Base-by-base conservation (phyloP, 2,797 vertebrate genomes). In the Esox masquinongy region DNA sequence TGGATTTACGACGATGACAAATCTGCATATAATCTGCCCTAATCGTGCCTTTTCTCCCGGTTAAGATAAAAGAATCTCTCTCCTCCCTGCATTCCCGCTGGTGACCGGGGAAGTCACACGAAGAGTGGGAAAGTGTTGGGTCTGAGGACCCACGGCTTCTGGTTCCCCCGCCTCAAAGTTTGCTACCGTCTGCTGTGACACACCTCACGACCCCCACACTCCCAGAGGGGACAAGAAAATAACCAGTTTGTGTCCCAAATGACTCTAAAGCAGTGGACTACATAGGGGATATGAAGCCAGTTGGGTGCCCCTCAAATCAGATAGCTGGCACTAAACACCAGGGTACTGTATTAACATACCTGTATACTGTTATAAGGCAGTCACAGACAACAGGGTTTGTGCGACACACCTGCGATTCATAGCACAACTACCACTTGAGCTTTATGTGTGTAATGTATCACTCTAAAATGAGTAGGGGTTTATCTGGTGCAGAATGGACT, bases 1-100 rank as follows among this genome's bases (percentile, higher is more conserved):
- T 87, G 90, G 91, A 94, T 93, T 94, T 93, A 95, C 79, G 88
- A 94, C 91, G 83, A 92, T 91, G 91, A 91, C 91, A 92, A 95
- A 95, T 95, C 85, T 91, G 87, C 90, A 93, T 89, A 92, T 90
- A 94, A 93, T 94, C 86, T 86, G 85, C 77, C 78, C 72, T 93
- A 93, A 94, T 93, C 92, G 89, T 82, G 80, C 4, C 86, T 78
- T 88, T 83, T 82, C 82, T 91, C 76, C 86, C 81, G 81, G 80
- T 83, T 85, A 86, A 87, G 91, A 90, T 92, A 80, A 91, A 94
- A 91, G 87, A 74, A 24, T 72, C 86, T 85, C 79, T 53, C 74
- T 73, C 84, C 68, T 81, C 74, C 22, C 59, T 83, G 84, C 88
- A 80, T 73, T 83, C 86, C 84, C 78, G 70, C 73, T 80, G 68